Conservation (phyloP, 2,113 vertebrate species). For the Cyanoliseus patagonus region DNA sequence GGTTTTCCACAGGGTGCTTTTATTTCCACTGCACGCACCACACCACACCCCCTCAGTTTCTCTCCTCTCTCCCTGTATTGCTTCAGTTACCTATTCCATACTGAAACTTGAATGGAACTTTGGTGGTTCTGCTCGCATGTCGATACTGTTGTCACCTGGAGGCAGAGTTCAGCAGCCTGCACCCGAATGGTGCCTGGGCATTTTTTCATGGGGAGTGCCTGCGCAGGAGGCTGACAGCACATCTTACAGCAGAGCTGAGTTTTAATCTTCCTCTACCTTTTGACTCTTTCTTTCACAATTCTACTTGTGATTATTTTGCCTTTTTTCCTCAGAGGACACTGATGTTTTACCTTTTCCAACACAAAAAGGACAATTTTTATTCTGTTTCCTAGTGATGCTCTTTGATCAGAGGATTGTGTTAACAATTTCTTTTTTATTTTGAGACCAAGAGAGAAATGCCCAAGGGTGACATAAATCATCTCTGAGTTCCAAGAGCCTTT, state of each 20-base stretch:
- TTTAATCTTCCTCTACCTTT: background rate
- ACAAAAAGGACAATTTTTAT: background rate
- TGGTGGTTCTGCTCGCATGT: background rate
- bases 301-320: background rate
- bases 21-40: background rate
- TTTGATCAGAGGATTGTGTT: slow-evolving; percentile 49
- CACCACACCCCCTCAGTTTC: background rate
- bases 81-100: background rate
- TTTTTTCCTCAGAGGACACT: background rate
- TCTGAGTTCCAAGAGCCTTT: background rate
- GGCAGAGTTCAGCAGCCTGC: background rate
- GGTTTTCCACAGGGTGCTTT: background rate
- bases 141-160: accelerated
- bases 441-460: background rate
- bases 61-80: background rate
- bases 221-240: background rate
- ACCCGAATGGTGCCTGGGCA: background rate
- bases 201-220: background rate
- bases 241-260: background rate
- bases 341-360: slow-evolving; percentile 29
- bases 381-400: background rate
- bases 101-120: background rate
- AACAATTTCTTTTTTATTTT: slow-evolving; percentile 31
- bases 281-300: background rate
- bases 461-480: slow-evolving; percentile 28